Percentiles rank a stretch among this genome's conserved stretches.
phyloP scores from a whole-genome alignment of 2,797 vertebrate species.

The Pogoniulus pusillus region DNA sequence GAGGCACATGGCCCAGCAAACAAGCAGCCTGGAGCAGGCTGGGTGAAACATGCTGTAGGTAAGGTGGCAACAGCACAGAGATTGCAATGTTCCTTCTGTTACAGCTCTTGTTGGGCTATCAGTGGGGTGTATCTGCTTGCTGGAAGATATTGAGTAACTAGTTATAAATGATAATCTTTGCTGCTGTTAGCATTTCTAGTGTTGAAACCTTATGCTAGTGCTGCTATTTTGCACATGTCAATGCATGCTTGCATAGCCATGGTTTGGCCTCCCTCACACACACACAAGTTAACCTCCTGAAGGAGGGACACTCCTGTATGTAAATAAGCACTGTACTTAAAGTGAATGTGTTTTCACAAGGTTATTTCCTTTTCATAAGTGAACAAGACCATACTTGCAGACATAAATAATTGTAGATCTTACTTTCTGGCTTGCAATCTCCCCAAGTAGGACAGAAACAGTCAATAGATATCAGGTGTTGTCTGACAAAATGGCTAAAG shows the following conservation, averaged over 20 bases:
- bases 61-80: neutral
- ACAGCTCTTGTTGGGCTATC: neutral
- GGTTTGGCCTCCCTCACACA: neutral
- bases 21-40: neutral
- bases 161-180: neutral
- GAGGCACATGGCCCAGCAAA: neutral
- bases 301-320: conserved; percentile 33
- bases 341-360: conserved; percentile 16
- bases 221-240: neutral
- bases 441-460: neutral
- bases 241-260: neutral
- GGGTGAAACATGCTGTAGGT: neutral
- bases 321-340: conserved; percentile 9
- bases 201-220: neutral
- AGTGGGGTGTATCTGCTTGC: neutral
- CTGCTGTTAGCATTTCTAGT: conserved; percentile 9
- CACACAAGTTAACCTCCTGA: neutral
- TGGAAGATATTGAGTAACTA: neutral
- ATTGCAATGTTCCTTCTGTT: neutral
- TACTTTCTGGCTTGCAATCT: neutral
- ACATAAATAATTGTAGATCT: neutral
- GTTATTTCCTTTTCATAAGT: conserved; percentile 14
- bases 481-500: neutral
- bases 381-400: conserved; percentile 35
- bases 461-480: neutral